These are phyloP conservation scores for Dicycla oo DNA, from an alignment of 2,888 invertebrate species.

Conservation along the genomic window DNA sequence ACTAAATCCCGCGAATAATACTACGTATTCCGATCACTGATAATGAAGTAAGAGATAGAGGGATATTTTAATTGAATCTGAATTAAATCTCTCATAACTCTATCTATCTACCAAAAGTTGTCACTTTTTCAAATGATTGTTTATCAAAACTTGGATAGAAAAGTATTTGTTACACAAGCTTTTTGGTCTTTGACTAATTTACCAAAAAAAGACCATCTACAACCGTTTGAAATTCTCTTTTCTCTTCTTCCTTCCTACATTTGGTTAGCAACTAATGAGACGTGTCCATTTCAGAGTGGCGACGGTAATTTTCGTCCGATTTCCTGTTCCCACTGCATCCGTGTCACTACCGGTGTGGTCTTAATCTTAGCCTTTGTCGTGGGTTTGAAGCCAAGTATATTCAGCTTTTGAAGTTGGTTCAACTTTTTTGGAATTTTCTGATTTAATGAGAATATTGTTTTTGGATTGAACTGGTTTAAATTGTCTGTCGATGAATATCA, in stretches of 20 bases:
- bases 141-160: not conserved
- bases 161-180: not conserved
- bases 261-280: constrained; percentile 48
- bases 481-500: no score
- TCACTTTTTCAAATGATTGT: not conserved
- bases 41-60: no score
- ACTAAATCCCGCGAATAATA: no score
- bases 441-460: not conserved
- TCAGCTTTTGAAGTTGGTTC: constrained; percentile 4
- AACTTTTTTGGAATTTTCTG: not conserved
- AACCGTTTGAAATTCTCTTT: constrained; percentile 18
- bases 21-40: no score
- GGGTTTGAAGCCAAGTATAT: constrained; percentile 17
- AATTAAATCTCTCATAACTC: not conserved
- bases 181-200: not conserved
- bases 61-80: not conserved
- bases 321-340: constrained; percentile 53
- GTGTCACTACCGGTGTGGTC: constrained; percentile 56
- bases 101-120: not conserved
- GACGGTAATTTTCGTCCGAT: constrained; percentile 48
- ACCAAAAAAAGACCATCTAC: not conserved
- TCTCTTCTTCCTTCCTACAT: constrained; percentile 8
- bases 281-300: constrained; percentile 46
- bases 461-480: not conserved
- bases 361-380: constrained; percentile 26